These are phyloP conservation scores for Hystrix cristata DNA, from an alignment of 2,113 vertebrate genomes.

Conservation along the genomic window DNA sequence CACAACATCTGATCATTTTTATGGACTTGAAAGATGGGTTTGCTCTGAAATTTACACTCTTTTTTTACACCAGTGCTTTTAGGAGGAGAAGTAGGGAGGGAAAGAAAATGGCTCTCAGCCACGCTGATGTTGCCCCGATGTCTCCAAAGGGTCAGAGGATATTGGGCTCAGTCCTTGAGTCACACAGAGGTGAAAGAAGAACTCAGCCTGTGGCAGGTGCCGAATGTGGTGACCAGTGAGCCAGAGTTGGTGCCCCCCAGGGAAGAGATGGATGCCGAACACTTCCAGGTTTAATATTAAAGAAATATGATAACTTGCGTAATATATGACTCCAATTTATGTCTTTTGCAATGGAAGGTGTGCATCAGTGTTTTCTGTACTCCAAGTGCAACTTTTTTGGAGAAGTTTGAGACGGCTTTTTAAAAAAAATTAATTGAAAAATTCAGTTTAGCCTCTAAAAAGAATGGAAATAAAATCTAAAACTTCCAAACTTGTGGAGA, in stretches of 20 bases:
- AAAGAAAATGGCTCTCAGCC: neutral
- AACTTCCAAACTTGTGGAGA: neutral
- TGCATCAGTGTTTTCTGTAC: neutral
- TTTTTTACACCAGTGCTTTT: neutral
- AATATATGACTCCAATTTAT: neutral
- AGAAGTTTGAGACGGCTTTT: neutral
- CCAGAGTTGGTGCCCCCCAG: fast-evolving
- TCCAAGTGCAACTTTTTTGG: neutral
- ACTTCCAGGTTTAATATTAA: neutral
- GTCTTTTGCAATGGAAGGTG: neutral
- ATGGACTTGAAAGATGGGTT: conserved; percentile 60
- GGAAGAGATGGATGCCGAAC: neutral
- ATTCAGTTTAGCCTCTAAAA: neutral
- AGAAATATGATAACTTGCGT: neutral
- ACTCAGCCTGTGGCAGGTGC: fast-evolving
- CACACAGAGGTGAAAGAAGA: fast-evolving
- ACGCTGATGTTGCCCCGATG: fast-evolving
- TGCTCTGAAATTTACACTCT: conserved; percentile 18
- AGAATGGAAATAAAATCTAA: neutral
- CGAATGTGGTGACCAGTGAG: neutral
- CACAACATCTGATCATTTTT: conserved; percentile 6
- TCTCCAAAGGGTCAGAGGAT: neutral
- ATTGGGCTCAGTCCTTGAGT: neutral
- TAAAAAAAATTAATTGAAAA: neutral
- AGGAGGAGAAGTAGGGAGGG: neutral